Percentiles rank a stretch among this genome's conserved stretches.
Conservation (phyloP, 2,113 vertebrate species). For the Tyrannus savana region DNA sequence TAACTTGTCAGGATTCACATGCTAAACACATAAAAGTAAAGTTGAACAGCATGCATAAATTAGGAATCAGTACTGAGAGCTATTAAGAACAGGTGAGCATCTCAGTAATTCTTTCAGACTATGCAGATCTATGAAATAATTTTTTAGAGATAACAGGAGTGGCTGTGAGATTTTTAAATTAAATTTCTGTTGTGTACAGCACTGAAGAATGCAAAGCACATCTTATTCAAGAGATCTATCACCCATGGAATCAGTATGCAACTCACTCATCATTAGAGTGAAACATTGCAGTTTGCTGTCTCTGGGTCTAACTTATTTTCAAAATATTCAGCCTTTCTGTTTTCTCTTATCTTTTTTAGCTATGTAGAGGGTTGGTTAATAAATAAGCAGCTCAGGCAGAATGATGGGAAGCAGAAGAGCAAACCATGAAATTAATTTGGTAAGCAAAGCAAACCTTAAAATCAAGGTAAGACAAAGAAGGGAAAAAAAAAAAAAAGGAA, state of each 20-base stretch:
- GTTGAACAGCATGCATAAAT: not conserved
- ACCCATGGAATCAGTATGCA: not conserved
- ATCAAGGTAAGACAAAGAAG: not conserved
- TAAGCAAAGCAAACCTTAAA: constrained; percentile 12
- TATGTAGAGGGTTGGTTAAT: not conserved
- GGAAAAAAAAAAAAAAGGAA: not conserved
- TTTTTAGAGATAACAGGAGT: not conserved
- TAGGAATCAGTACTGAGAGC: not conserved
- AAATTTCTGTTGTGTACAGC: not conserved
- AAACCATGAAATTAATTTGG: not conserved
- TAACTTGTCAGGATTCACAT: not conserved
- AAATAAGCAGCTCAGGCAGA: not conserved
- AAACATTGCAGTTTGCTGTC: not conserved
- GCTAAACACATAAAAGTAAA: not conserved
- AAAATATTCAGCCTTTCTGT: not conserved
- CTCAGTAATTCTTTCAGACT: not conserved
- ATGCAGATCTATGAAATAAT: not conserved
- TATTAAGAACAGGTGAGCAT: not conserved
- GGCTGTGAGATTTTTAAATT: not conserved
- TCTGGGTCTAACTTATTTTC: not conserved
- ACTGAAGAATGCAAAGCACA: not conserved
- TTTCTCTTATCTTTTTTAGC: not conserved
- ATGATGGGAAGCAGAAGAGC: not conserved
- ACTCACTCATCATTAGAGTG: not conserved
- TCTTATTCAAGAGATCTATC: not conserved